These are phyloP conservation scores for Cerceris ruficornis DNA, from an alignment of 2,888 invertebrate genomes.

Conservation along the genomic window DNA sequence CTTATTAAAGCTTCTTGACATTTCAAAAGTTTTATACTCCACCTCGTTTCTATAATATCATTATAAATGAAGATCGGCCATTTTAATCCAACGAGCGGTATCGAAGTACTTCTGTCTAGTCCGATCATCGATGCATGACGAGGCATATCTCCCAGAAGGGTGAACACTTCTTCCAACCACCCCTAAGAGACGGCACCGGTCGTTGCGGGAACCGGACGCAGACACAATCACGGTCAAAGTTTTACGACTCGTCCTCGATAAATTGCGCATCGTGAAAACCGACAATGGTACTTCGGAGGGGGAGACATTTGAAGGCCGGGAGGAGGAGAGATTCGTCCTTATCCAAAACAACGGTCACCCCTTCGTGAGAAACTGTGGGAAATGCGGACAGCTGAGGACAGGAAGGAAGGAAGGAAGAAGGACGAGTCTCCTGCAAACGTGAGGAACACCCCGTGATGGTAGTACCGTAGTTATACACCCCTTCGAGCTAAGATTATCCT, in stretches of 20 bases:
- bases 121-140: background rate
- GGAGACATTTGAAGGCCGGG: slow-evolving; percentile 42
- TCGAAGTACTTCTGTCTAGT: too few relatives aligned
- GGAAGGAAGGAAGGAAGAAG: slow-evolving; percentile 48
- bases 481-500: slow-evolving; percentile 58
- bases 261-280: slow-evolving; percentile 64
- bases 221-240: slow-evolving; percentile 47
- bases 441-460: slow-evolving; percentile 37
- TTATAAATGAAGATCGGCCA: too few relatives aligned
- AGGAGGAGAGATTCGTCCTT: slow-evolving; percentile 66
- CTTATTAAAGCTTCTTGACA: too few relatives aligned
- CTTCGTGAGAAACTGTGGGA: slow-evolving; percentile 76
- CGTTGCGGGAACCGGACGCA: slow-evolving; percentile 63
- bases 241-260: slow-evolving; percentile 66
- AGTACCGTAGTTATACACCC: slow-evolving; percentile 31
- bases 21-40: too few relatives aligned
- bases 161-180: slow-evolving; percentile 30
- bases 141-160: slow-evolving; percentile 6
- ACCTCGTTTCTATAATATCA: too few relatives aligned
- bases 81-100: too few relatives aligned
- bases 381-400: slow-evolving; percentile 72
- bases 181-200: slow-evolving; percentile 44
- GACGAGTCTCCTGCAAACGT: slow-evolving; percentile 40
- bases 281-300: slow-evolving; percentile 53
- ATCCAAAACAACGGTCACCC: slow-evolving; percentile 69